These are phyloP conservation scores for Aspidiotus destructor DNA, from an alignment of 2,888 invertebrate species.

Conservation along the genomic window DNA sequence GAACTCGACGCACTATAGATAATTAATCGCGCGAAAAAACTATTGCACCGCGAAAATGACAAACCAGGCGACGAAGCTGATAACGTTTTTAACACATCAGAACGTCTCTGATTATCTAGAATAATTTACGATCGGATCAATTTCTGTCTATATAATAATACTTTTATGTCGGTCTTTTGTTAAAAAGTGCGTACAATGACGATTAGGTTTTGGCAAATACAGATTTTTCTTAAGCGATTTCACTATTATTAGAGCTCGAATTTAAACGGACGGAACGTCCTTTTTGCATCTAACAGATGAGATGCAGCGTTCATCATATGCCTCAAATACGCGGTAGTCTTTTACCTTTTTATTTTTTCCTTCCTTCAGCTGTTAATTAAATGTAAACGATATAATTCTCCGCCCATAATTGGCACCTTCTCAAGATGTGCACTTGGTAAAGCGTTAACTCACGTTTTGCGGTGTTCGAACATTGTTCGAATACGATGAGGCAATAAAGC, in stretches of 20 bases:
- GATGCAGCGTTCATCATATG: constrained; percentile 2
- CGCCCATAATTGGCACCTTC: background rate
- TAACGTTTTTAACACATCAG: background rate
- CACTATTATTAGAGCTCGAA: constrained; percentile 32
- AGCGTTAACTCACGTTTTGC: background rate
- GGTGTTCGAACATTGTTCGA: background rate
- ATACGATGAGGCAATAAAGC: background rate
- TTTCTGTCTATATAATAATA: background rate
- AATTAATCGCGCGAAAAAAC: constrained; percentile 1
- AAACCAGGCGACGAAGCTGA: background rate
- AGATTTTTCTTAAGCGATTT: constrained; percentile 27
- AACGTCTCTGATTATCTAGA: too few relatives aligned
- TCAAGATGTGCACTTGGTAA: background rate
- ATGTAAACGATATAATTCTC: constrained; percentile 1
- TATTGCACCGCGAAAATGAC: background rate
- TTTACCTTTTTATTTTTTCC: constrained; percentile 1
- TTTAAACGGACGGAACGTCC: constrained; percentile 10
- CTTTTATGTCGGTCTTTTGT: constrained; percentile 29
- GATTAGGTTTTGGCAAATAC: constrained; percentile 29
- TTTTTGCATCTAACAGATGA: constrained; percentile 3
- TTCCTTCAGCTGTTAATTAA: background rate
- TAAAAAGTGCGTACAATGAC: constrained; percentile 28
- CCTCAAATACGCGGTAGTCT: background rate
- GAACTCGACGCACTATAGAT: too few relatives aligned
- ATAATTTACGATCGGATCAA: too few relatives aligned